Evolutionary conservation across 2,888 invertebrate species (phyloP).

Genomic region (Latrodectus elegans): DNA sequence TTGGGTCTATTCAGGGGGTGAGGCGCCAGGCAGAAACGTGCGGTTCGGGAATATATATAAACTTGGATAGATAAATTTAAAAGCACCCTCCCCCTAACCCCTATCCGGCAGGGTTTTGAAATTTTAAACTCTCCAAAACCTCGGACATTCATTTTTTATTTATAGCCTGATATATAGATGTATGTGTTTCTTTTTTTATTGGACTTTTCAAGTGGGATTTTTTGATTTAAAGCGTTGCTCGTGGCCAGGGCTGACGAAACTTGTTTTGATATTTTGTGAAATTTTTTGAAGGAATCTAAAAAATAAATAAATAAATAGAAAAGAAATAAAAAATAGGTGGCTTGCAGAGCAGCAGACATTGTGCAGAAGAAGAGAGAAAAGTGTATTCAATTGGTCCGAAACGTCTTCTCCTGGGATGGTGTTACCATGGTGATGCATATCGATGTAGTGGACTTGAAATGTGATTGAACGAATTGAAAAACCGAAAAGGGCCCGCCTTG

Average conservation of each 20-base stretch:
- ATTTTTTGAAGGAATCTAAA: conserved; percentile 45
- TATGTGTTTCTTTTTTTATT: conserved; percentile 21
- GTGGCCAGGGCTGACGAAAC: conserved; percentile 21
- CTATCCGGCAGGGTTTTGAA: conserved; percentile 54
- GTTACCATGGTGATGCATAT: conserved; percentile 48
- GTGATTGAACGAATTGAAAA: conserved; percentile 58
- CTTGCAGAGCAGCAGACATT: conserved; percentile 13
- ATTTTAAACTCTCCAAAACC: conserved; percentile 67
- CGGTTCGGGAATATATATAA: conserved; percentile 16
- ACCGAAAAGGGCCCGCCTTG: background rate
- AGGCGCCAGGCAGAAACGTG: conserved; percentile 58
- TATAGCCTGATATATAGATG: conserved; percentile 38
- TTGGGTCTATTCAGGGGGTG: conserved; percentile 50
- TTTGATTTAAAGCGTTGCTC: conserved; percentile 63
- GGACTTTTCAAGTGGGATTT: conserved; percentile 42
- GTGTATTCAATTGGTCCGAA: conserved; percentile 62
- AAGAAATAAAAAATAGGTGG: conserved; percentile 32
- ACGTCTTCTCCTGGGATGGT: conserved; percentile 36
- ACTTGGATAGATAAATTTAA: conserved; percentile 57
- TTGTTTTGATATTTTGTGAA: conserved; percentile 36
- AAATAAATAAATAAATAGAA: background rate
- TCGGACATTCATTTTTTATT: conserved; percentile 67
- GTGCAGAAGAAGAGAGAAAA: conserved; percentile 19
- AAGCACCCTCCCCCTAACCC: conserved; percentile 20
- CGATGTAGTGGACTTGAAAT: conserved; percentile 61